Evolutionary conservation across 2,113 vertebrate species (phyloP).

Genomic region (Thunnus maccoyii): DNA sequence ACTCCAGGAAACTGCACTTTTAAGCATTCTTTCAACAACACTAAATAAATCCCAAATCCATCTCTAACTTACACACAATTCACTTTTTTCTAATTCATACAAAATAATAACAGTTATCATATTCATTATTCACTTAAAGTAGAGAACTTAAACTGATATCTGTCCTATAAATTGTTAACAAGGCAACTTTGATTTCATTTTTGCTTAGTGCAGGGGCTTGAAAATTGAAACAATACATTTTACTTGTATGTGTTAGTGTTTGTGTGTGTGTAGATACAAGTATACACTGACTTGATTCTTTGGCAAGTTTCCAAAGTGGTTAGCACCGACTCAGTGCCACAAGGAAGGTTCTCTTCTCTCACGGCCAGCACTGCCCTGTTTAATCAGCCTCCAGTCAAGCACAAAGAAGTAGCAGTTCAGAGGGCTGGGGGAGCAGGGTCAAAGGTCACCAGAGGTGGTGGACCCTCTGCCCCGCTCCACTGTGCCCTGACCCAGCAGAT

Average conservation of each 20-base stretch:
- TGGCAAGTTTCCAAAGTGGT: background rate
- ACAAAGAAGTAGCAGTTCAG: constrained; percentile 75
- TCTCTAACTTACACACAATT: background rate
- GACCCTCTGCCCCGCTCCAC: constrained; percentile 55
- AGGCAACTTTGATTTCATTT: background rate
- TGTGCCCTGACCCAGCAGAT: constrained; percentile 61
- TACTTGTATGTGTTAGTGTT: background rate
- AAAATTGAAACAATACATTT: too few species aligned
- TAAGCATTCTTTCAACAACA: background rate
- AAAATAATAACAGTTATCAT: background rate
- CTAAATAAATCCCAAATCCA: background rate
- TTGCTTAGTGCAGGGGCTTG: background rate
- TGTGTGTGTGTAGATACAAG: background rate
- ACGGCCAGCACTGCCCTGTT: constrained; percentile 73
- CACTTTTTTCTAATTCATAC: background rate
- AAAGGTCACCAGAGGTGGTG: constrained; percentile 76
- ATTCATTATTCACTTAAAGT: background rate
- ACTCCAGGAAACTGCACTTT: constrained; percentile 1
- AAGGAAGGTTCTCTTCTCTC: constrained; percentile 63
- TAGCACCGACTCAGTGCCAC: constrained; percentile 45
- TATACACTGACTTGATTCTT: background rate
- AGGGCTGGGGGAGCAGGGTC: constrained; percentile 64
- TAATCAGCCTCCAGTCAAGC: constrained; percentile 81
- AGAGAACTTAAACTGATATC: background rate
- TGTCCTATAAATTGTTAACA: background rate